These are phyloP conservation scores for Maniola hyperantus DNA, from an alignment of 2,888 invertebrate species.

Conservation along the genomic window DNA sequence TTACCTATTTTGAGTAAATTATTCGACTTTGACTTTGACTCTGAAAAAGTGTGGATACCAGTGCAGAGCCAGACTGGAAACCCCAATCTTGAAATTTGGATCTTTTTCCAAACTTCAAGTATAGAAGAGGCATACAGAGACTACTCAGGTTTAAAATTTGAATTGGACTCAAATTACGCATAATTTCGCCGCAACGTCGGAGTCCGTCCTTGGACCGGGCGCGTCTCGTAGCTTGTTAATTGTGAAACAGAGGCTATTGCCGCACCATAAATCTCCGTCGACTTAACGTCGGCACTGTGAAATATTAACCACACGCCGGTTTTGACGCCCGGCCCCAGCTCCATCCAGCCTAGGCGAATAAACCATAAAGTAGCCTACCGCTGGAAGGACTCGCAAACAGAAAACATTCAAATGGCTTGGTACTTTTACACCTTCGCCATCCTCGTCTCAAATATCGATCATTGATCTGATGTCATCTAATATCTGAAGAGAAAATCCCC, in stretches of 20 bases:
- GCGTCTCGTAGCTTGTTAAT: slow-evolving; percentile 62
- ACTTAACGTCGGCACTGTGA: slow-evolving; percentile 76
- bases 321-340: slow-evolving; percentile 63
- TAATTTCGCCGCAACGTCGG: slow-evolving; percentile 31
- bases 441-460: too few species aligned
- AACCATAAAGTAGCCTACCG: slow-evolving; percentile 61
- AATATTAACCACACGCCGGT: slow-evolving; percentile 78
- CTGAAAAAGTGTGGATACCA: too few species aligned
- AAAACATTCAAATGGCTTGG: background rate
- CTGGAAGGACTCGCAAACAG: slow-evolving; percentile 46
- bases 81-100: too few species aligned
- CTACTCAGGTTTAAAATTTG: slow-evolving; percentile 7
- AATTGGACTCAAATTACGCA: slow-evolving; percentile 34
- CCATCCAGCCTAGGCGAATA: slow-evolving; percentile 57
- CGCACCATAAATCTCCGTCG: slow-evolving; percentile 74
- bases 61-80: too few species aligned
- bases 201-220: slow-evolving; percentile 32
- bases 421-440: too few species aligned
- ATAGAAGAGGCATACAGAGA: too few species aligned
- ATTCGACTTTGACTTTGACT: too few species aligned
- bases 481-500: too few species aligned
- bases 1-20: too few species aligned
- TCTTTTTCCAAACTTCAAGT: too few species aligned
- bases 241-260: slow-evolving; percentile 73
- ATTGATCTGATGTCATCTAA: too few species aligned